Base-by-base conservation (phyloP, 2,797 vertebrate species). In the Sebastes matsubarae region DNA sequence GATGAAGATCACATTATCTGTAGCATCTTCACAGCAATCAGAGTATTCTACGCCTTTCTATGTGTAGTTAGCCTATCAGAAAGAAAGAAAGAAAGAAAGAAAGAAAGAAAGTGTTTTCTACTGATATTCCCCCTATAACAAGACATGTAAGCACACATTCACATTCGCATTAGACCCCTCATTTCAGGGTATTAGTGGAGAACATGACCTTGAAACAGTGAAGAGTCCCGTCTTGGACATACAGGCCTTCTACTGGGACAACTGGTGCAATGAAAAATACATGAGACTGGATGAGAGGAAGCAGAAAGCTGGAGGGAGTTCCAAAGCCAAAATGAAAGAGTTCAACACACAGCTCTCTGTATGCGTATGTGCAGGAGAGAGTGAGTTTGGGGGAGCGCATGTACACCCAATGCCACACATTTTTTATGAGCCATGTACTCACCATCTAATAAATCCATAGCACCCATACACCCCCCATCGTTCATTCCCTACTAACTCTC, bases 181-280 rank as follows among this genome's bases (percentile, higher is more conserved):
- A 76, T 70, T 58, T 73, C 11, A 61, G 24, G 12, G 32, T 55
- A 12, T 32, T 52, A 63, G 54, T 82, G 50, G 32, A 67, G 58
- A 83, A 72, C 72, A 66, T 84, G 88, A 87, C 89, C 83, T 89
- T 92, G 87, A 68, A 69, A 36, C 9, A 64, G 72, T 42, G 46
- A 20, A 46, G 29, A 54, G 66, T 59, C 69, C 12, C 77, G 65
- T 71, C 3, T 27, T 66, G 58, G 72, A 77, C 66, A 77, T 63
- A 75, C 22, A 52, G 67, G 60, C 75, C 46, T 70, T 80, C 85
- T 50, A 57, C 82, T 82, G 81, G 79, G 83, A 81, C 38, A 70
- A 68, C 68, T 38, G 27, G 29, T 63, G 61, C 81, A 92, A 46
- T 93, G 75, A 94, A 94, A 92, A 90, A 94, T 93, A 73, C 72